Evolutionary conservation across 2,797 vertebrate genomes (phyloP), one percentile per base, ranked within the genome.

Genomic region (Podarcis siculus): DNA sequence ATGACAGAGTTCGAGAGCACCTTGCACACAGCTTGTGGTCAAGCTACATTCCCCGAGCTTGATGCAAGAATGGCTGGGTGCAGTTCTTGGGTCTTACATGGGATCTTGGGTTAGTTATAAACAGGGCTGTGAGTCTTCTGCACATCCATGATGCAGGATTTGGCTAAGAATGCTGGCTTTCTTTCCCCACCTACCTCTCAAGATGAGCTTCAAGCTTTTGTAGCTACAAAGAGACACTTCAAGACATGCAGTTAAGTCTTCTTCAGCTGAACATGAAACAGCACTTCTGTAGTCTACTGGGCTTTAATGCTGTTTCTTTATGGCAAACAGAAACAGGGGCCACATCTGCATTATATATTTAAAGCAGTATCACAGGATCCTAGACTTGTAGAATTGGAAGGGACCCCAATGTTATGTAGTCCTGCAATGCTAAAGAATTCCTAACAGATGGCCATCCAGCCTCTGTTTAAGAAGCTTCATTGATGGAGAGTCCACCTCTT

Each of bases 11-110:
- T 35, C 8, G 39, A 45, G 21, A 30, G 61, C 64, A 55, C 21
- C 78, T 55, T 35, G 17, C 37, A 67, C 23, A 45, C 55, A 55
- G 49, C 42, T 85, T 39, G 32, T n/a, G 72, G 55, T 89, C 13
- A 35, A 76, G 69, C 83, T 35, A n/a, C 25, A 13, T 39, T 55
- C 37, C 76, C 25, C 35, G 15, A 45, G 76, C 71, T 76, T 73
- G 71, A 89, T 49, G 27, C 79, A 73, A 23, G 78, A 89, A 73
- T 79, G 55, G 39, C n/a, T 76, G n/a, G 82, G 58, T 89, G 78
- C 42, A 73, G 23, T 81, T 81, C 58, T 37, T 76, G 37, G 78
- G 39, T 76, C 64, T 85, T 37, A 67, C 30, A 7, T n/a, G 55
- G 58, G 58, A 37, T 81, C 77, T 89, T 49, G n/a, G 45, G 42